Base-by-base conservation (phyloP, 92 coral and sea anemone genomes). In the Zoanthus sansibaricus region DNA sequence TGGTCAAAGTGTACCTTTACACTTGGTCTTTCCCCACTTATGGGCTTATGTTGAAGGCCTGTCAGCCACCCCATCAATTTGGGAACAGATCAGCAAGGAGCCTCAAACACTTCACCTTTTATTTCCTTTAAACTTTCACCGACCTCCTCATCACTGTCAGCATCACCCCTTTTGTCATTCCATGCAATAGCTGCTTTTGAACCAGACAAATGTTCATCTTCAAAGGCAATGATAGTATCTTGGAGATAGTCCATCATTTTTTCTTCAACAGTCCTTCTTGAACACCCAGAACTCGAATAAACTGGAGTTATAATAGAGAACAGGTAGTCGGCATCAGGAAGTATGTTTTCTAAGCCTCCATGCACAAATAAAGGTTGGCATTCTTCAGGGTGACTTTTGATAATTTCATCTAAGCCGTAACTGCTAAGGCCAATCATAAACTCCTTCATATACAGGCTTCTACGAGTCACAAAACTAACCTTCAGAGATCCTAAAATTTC, bases 61-160 rank as follows among this genome's bases (percentile, higher is more conserved):
- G 92, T 91, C 46, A 88, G 77, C 92, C 94, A 93, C 21, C 92
- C 89, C 80, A 93, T 74, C n/a, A 88, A 59, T 58, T 90, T 91
- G 14, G 91, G 69, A 32, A 66, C 71, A 37, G 31, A 20, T 21
- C n/a, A 17, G 45, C 25, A 14, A 62, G 67, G 61, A 76, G 59
- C 46, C 44, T 76, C 62, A 18, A 49, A 49, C 82, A 56, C 37
- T 37, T 52, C 30, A 75, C 79, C 79, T 76, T 76, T 51, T 25
- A 8, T 51, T 56, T 25, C 14, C 20, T 45, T 30, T 30, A 31
- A 46, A 44, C 25, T 46, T 11, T 77, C 82, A 25, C 21, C 1
- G 9, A 8, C 82, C 6, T 30, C 21, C 46, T 77, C 76, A 3
- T 61, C 68, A 61, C 68, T 61, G 68, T 16, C 68, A 61, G 18